Evolutionary conservation across 2,113 vertebrate genomes (phyloP).

Genomic region (Tachuris rubrigastra): DNA sequence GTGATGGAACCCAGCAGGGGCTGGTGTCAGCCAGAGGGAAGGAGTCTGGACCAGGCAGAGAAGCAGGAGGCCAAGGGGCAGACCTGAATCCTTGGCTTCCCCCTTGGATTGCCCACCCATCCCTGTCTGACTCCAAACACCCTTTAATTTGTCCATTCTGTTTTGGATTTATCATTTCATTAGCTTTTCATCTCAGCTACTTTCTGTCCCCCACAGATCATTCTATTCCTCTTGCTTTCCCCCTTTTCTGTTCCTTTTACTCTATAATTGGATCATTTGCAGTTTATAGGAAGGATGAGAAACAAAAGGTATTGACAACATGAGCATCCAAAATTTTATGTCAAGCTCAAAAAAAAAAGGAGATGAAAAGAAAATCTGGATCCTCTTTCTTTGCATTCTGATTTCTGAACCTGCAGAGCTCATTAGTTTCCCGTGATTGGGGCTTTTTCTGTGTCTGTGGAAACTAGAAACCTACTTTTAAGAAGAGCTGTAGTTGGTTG

Average conservation of each 20-base stretch:
- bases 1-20: accelerated
- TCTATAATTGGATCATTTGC: conserved; percentile 30
- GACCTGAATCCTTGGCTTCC: neutral
- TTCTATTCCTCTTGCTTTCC: neutral
- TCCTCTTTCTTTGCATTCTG: neutral
- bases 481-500: neutral
- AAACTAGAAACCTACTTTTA: neutral
- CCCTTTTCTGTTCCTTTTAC: neutral
- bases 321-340: neutral
- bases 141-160: accelerated
- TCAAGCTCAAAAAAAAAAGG: neutral
- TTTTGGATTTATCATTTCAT: neutral
- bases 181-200: neutral
- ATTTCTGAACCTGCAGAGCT: neutral
- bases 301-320: conserved; percentile 36
- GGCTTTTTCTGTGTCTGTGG: neutral
- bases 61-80: neutral
- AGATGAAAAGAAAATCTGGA: conserved; percentile 13
- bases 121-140: neutral
- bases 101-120: neutral
- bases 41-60: neutral
- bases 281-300: neutral
- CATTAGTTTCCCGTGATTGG: neutral
- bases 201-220: neutral
- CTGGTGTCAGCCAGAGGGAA: neutral